Evolutionary conservation across 1,140 invertebrate species (phyloP), one percentile per base, ranked within the genome.

Genomic region (Homarus americanus): DNA sequence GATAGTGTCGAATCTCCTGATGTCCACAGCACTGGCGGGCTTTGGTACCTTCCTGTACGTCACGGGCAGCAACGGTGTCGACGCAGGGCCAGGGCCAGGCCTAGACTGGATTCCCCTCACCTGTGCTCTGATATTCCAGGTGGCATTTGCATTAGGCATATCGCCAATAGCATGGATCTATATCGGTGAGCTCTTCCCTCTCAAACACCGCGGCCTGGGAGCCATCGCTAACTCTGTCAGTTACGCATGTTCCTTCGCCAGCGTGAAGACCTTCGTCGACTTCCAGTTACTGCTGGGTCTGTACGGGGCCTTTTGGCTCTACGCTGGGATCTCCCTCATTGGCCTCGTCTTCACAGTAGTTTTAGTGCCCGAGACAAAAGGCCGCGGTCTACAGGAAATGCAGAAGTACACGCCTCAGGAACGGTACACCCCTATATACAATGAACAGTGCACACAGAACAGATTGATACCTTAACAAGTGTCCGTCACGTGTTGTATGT

Each of bases 281-380:
- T 96, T 98, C 93, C 96, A 97, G 94, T 93, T 95, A 93, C 94
- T 95, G 15, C 95, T 98, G 58, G 97, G 97, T 1, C 93, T 97
- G 17, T 96, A 97, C 93, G 97, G 97, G 12, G 96, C 97, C 0
- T 99, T 98, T 94, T 98, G 97, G 97, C 95, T 98, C 82, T 99
- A 98, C 93, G 96, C 97, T 2, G 97, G 96, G 2, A 96, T 98
- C 92, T 97, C 97, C 0, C 95, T 98, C 1, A 95, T 97, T 89
- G 97, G 97, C 36, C 95, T 98, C 1, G 95, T 98, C 84, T 97
- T 98, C 94, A 96, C 98, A 10, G 96, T 97, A 1, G 96, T 97
- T 87, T 97, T 97, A 93, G 97, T 99, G 4, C 98, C 98, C 0
- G 98, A 99, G 94, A 98, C 98, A 1, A 98, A 97, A 94, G 97